Percentiles rank a stretch among this genome's conserved stretches.
Evolutionary conservation across 2,888 invertebrate species (phyloP).

Genomic region (Exephanes ischioxanthus): DNA sequence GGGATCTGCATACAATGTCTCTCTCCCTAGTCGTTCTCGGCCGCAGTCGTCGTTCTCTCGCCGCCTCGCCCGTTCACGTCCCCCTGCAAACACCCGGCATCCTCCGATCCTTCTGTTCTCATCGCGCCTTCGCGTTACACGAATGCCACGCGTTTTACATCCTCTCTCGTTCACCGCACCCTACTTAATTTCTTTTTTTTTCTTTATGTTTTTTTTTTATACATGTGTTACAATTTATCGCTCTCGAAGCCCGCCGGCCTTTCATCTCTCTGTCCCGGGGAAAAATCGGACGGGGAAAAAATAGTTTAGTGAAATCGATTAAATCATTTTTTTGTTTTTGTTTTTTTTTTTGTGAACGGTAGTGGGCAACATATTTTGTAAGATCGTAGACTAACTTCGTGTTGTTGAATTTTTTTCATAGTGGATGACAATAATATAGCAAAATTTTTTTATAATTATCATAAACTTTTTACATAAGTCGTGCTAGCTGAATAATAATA

Average conservation of each 20-base stretch:
- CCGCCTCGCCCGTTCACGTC: constrained; percentile 31
- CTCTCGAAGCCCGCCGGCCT: background rate
- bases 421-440: no score
- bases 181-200: background rate
- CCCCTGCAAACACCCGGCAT: constrained; percentile 31
- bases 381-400: no score
- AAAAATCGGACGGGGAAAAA: no score
- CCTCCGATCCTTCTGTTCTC: constrained; percentile 39
- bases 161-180: constrained; percentile 40
- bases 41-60: constrained; percentile 16
- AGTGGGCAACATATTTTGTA: no score
- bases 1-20: constrained; percentile 77
- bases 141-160: constrained; percentile 59
- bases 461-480: no score
- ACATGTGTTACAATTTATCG: constrained; percentile 47
- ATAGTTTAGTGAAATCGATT: no score
- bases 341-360: no score
- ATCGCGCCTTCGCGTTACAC: constrained; percentile 56
- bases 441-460: no score
- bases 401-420: no score
- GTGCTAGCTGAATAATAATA: no score
- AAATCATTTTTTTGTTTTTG: no score
- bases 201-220: background rate
- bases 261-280: background rate
- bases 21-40: constrained; percentile 38